phyloP scores from a whole-genome alignment of 2,797 vertebrate species.

The Liparis tanakae region DNA sequence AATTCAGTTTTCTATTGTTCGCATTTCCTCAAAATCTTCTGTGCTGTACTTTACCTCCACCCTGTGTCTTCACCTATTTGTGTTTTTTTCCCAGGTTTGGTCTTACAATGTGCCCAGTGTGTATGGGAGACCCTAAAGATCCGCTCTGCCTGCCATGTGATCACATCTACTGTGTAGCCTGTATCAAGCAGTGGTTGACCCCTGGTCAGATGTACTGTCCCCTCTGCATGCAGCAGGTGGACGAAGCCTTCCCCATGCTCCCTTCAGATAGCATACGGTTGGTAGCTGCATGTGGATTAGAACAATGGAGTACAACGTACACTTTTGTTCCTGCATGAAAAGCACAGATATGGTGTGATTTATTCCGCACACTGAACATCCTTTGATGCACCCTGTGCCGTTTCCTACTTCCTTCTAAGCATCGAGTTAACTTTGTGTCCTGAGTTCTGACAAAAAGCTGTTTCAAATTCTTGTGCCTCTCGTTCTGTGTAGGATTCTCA shows the following conservation, averaged over 20 bases:
- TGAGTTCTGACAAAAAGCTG: not conserved
- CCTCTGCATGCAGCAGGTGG: constrained; percentile 75
- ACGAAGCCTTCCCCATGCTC: constrained; percentile 67
- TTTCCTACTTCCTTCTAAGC: not conserved
- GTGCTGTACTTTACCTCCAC: not conserved
- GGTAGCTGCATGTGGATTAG: not conserved
- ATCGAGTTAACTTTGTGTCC: not conserved
- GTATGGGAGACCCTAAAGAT: constrained; percentile 84
- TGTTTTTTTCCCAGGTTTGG: constrained; percentile 80
- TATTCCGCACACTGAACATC: not conserved
- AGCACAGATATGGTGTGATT: not conserved
- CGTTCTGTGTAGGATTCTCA: constrained; percentile 74
- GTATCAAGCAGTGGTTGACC: constrained; percentile 84
- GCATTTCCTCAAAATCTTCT: not conserved
- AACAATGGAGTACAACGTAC: not conserved
- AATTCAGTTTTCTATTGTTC: not conserved
- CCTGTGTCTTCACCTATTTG: not conserved
- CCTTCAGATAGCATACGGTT: constrained; percentile 86
- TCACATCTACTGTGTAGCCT: constrained; percentile 88
- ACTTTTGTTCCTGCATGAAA: not conserved
- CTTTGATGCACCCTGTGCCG: not conserved
- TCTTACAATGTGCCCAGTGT: constrained; percentile 82
- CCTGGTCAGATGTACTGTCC: constrained; percentile 89
- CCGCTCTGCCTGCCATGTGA: constrained; percentile 88
- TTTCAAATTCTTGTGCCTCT: constrained; percentile 8